Evolutionary conservation across 2,113 vertebrate genomes (phyloP).

Genomic region (Dasyurus viverrinus): DNA sequence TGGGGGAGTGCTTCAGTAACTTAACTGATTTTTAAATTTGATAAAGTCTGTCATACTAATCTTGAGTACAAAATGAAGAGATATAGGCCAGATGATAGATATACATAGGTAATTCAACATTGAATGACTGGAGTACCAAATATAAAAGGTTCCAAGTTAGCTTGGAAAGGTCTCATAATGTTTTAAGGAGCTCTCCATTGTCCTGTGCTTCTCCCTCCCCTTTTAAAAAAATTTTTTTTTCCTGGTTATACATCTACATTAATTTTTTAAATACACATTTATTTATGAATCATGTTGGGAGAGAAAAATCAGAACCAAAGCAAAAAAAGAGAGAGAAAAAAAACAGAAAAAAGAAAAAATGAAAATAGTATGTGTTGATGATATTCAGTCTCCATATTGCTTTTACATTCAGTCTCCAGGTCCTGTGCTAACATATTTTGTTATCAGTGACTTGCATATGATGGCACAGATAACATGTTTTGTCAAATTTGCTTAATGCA

Average conservation of each 20-base stretch:
- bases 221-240: too few relatives aligned
- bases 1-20: neutral
- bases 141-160: neutral
- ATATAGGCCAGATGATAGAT: neutral
- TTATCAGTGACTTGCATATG: neutral
- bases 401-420: too few relatives aligned
- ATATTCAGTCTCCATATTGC: too few relatives aligned
- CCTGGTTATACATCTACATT: too few relatives aligned
- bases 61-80: neutral
- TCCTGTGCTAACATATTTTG: neutral
- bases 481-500: neutral
- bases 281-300: too few relatives aligned
- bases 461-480: neutral
- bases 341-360: too few relatives aligned
- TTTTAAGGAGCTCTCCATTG: neutral
- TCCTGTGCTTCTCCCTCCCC: neutral
- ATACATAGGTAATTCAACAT: neutral
- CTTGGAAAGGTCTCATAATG: neutral
- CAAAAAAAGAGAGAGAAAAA: too few relatives aligned
- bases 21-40: neutral
- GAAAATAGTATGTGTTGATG: too few relatives aligned
- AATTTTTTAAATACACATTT: too few relatives aligned
- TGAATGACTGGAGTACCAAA: neutral
- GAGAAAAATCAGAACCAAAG: too few relatives aligned
- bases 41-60: neutral